Evolutionary conservation across 2,797 vertebrate species (phyloP).

Genomic region (Falco concolor): DNA sequence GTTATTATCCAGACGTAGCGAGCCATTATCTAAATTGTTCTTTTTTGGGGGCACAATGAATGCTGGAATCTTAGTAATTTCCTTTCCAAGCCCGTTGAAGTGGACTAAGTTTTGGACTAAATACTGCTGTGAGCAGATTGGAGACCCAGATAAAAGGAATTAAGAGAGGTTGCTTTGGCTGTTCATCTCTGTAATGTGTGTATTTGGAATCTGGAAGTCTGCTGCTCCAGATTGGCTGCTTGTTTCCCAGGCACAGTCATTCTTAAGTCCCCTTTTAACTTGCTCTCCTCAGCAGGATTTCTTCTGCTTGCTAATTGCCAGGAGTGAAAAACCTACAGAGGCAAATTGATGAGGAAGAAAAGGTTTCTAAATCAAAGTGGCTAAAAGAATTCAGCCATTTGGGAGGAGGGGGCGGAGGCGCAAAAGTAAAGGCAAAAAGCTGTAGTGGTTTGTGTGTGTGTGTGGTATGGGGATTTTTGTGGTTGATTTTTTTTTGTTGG

Average conservation of each 20-base stretch:
- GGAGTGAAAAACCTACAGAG: conserved; percentile 13
- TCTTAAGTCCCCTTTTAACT: conserved; percentile 47
- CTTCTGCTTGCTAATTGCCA: conserved; percentile 40
- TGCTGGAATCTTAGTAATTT: conserved; percentile 9
- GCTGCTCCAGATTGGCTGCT: conserved; percentile 26
- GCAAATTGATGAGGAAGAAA: conserved; percentile 38
- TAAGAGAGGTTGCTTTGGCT: conserved; percentile 11
- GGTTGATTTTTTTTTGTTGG: no score
- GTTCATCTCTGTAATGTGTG: conserved; percentile 27
- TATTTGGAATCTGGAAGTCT: conserved; percentile 22
- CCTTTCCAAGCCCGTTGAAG: background rate
- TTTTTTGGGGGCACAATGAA: background rate
- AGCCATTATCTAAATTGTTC: conserved; percentile 34
- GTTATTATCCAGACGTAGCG: background rate
- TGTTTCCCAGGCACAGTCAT: background rate
- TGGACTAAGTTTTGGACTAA: conserved; percentile 41
- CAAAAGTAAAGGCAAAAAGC: background rate
- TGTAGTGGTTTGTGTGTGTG: background rate
- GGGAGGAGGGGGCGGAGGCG: no score
- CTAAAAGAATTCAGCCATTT: background rate
- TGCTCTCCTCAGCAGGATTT: conserved; percentile 40
- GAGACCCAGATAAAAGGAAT: conserved; percentile 26
- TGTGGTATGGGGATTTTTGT: background rate
- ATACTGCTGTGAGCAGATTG: conserved; percentile 26
- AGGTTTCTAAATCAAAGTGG: background rate